Base-by-base conservation (phyloP, 2,888 invertebrate species). In the Syrista parreyssii region DNA sequence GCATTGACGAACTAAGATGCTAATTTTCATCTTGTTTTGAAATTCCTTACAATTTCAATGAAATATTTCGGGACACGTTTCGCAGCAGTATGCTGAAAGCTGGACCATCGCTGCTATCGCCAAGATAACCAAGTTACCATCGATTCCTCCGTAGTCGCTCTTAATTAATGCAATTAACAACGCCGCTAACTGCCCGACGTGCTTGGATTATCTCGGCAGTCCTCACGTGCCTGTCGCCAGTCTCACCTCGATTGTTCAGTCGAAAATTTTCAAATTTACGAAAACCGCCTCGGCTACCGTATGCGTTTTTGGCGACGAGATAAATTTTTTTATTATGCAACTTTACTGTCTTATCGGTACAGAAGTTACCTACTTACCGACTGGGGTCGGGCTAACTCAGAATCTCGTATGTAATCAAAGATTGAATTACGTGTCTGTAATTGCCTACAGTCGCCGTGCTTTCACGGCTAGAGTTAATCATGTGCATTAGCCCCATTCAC, bases 111-210 rank as follows among this genome's bases (percentile, higher is more conserved):
- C 33, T 72, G 40, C 74, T 15, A 34, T 34, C 40, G 12, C 40
- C 30, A 23, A 68, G 81, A 79, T 84, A 86, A 85, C 82, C 75
- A 80, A 84, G 80, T 85, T 86, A 83, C 80, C 81, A 84, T 82
- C 84, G 83, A 83, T 83, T 82, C 79, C 40, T 75, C 77, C 78
- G 81, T 75, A 82, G 83, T 81, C 81, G 80, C 78, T 84, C 84
- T 85, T 86, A 86, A 86, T 86, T 86, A 86, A 86, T 83, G 81
- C 82, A 81, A 86, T 86, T 85, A 84, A 82, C 84, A 81, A 82
- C 80, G 80, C 81, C 84, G 79, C 82, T 82, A 84, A 85, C 85
- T 81, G 78, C 80, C 68, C 78, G 81, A 84, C 83, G 82, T 83
- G 85, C 81, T 75, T 76, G 75, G 81, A 81, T 82, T 84, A 84